phyloP scores from a whole-genome alignment of 2,888 invertebrate genomes.

The Amitus sp. region DNA sequence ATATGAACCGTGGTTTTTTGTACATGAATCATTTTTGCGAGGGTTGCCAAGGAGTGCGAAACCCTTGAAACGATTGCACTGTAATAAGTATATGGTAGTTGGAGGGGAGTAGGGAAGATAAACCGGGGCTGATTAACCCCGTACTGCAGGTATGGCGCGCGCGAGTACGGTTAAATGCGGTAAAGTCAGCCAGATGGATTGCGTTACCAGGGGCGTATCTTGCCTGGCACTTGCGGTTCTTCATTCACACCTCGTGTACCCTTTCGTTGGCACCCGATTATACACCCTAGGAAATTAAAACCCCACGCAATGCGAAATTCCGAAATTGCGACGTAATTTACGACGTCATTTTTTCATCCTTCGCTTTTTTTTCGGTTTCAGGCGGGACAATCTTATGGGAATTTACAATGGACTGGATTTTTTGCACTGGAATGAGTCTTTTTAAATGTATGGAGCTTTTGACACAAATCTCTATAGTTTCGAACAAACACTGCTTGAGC shows the following conservation, averaged over 20 bases:
- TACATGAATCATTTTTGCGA: neutral
- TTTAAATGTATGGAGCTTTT: too few relatives aligned
- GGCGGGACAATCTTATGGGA: neutral
- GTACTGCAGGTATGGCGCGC: neutral
- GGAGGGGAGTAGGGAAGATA: slow-evolving; percentile 48
- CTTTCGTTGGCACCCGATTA: slow-evolving; percentile 26
- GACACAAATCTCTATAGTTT: too few relatives aligned
- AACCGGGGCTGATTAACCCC: slow-evolving; percentile 48
- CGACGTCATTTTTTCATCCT: neutral
- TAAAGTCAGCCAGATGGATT: slow-evolving; percentile 53
- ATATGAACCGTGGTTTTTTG: neutral
- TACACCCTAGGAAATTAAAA: neutral
- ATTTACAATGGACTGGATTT: too few relatives aligned
- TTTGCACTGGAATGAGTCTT: too few relatives aligned
- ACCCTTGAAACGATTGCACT: slow-evolving; percentile 43
- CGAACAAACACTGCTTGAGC: too few relatives aligned
- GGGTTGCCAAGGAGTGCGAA: slow-evolving; percentile 20
- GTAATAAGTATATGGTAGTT: slow-evolving; percentile 31
- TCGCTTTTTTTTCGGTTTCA: too few relatives aligned
- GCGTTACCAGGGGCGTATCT: slow-evolving; percentile 56
- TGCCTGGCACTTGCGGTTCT: slow-evolving; percentile 61
- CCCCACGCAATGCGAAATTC: neutral
- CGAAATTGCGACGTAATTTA: neutral
- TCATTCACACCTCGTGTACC: slow-evolving; percentile 62
- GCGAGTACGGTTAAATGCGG: slow-evolving; percentile 49